Evolutionary conservation across 2,888 invertebrate species (phyloP).

Genomic region (Entomobrya multifasciata): DNA sequence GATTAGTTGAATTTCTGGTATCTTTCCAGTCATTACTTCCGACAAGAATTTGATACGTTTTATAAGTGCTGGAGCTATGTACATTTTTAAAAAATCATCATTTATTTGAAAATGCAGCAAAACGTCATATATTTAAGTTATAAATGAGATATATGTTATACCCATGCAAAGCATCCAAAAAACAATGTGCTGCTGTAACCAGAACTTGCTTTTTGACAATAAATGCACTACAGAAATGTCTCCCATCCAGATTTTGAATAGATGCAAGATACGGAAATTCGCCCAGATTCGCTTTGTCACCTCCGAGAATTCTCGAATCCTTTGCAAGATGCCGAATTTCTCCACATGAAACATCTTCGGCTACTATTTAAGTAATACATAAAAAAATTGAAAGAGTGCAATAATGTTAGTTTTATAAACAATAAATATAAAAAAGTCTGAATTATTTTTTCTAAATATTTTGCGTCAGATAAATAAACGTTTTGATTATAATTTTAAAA

Average conservation of each 20-base stretch:
- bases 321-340: constrained; percentile 26
- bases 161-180: constrained; percentile 55
- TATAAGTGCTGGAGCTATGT: constrained; percentile 14
- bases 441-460: not conserved
- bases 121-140: not conserved
- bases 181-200: constrained; percentile 69
- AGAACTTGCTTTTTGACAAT: constrained; percentile 32
- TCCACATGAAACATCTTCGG: constrained; percentile 46
- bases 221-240: constrained; percentile 70
- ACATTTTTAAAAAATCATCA: too few relatives aligned
- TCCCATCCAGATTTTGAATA: constrained; percentile 57
- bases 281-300: constrained; percentile 36
- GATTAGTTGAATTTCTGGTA: not conserved
- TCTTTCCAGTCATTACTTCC: constrained; percentile 54
- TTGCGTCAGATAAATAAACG: not conserved
- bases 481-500: constrained; percentile 8
- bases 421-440: too few relatives aligned
- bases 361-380: too few relatives aligned
- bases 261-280: constrained; percentile 72
- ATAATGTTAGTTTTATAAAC: too few relatives aligned
- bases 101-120: not conserved
- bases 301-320: constrained; percentile 66
- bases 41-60: constrained; percentile 33
- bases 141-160: constrained; percentile 12
- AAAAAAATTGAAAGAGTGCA: too few relatives aligned